Evolutionary conservation across 2,888 invertebrate species (phyloP), one percentile per base, ranked within the genome.

Genomic region (Chironomus riparius): DNA sequence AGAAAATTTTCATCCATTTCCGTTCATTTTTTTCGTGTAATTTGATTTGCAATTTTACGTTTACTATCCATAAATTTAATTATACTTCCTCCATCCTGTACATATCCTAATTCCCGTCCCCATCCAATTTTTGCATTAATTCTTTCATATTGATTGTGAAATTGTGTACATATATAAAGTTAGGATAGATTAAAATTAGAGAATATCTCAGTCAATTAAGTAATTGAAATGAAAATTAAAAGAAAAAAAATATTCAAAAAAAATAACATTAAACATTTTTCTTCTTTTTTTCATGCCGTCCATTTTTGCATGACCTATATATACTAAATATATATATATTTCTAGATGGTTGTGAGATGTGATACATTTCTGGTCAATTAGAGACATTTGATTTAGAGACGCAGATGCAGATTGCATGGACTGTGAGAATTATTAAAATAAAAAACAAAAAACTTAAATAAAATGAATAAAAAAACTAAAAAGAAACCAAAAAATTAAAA

Each of bases 281-380:
- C 65, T 56, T 56, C 56, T 56, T 56, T 24, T 65, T 24, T 65
- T 13, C 65, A 65, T 22, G 22, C 65, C 65, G 65, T 65, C 65
- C 21, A 18, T 21, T 21, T 65, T 65, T 65, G 65, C 65, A 65
- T 65, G 65, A 65, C 65, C 18, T 21, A 18, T 24, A 24, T 24
- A 65, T 24, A 65, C 4, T 65, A 65, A 7, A 56, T 15, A 15
- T 56, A 56, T 56, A 50, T 50, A 48, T 50, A 56, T 56, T 56
- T 70, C 70, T 72, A 72, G 72, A 72, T 72, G 72, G 72, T 72
- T 72, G 72, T 72, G 72, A 72, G 50, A 62, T 72, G 72, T 72
- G 62, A 72, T 50, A 61, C 21, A 65, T 65, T 70, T 72, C 72
- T 72, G 72, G 61, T 72, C 72, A 62, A 72, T 72, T 72, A 72